Conservation (phyloP, 2,888 invertebrate genomes). For the Dynastes grantii region DNA sequence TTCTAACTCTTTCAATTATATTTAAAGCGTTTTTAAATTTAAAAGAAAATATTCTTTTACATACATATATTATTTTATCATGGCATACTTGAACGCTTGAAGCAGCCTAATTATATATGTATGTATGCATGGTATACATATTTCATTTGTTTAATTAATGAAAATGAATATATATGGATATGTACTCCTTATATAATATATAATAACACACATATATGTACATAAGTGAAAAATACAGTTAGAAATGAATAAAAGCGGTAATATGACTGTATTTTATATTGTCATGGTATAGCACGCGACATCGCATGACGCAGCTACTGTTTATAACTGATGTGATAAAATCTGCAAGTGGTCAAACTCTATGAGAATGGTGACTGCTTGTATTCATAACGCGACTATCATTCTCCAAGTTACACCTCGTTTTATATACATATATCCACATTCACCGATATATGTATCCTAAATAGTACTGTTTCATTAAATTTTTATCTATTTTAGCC, state of each 20-base stretch:
- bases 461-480: slow-evolving; percentile 36
- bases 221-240: slow-evolving; percentile 58
- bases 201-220: slow-evolving; percentile 7
- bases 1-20: too few relatives aligned
- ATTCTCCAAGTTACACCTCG: slow-evolving; percentile 59
- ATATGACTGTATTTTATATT: slow-evolving; percentile 69
- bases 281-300: slow-evolving; percentile 69
- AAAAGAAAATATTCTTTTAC: too few relatives aligned
- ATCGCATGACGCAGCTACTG: slow-evolving; percentile 66
- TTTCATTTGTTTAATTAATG: slow-evolving; percentile 69
- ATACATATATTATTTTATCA: not conserved
- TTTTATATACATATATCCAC: slow-evolving; percentile 44
- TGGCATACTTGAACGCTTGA: slow-evolving; percentile 1
- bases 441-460: slow-evolving; percentile 26
- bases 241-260: slow-evolving; percentile 63
- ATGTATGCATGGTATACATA: slow-evolving; percentile 58
- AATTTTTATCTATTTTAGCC: slow-evolving; percentile 37
- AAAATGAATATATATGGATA: slow-evolving; percentile 63
- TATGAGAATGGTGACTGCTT: slow-evolving; percentile 60
- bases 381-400: slow-evolving; percentile 61
- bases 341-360: slow-evolving; percentile 67
- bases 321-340: slow-evolving; percentile 67
- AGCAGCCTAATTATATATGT: slow-evolving; percentile 7
- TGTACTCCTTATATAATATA: slow-evolving; percentile 4
- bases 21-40: too few relatives aligned